Evolutionary conservation across 2,113 vertebrate genomes (phyloP), one percentile per base, ranked within the genome.

Genomic region (Nycticebus coucang): DNA sequence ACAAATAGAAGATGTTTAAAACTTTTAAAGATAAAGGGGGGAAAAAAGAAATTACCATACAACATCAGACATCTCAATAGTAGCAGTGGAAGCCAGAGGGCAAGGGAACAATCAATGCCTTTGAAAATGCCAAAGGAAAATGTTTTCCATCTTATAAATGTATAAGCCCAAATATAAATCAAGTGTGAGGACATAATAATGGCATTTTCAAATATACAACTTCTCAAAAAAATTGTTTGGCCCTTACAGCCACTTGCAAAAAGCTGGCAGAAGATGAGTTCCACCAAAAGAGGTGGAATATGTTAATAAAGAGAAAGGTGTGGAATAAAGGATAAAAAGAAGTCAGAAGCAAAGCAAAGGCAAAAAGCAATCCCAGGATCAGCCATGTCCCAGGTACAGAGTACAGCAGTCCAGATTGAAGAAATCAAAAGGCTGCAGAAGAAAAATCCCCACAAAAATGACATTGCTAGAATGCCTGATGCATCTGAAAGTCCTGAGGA

Each of bases 71-170:
- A 35, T 75, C 33, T 68, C 77, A 66, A 1, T 12, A 80, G 45
- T 24, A 77, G 4, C 7, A 55, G 11, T 35, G 19, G 37, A 79
- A 59, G 26, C 21, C 75, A 41, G 24, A 81, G 69, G 59, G 11
- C 41, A 53, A 17, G 28, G 45, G 53, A 60, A 4, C 8, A 45
- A 86, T 85, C 8, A 45, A 86, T 85, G 66, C 4, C 60, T 69
- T 92, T 83, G 57, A 94, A 71, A 77, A 68, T 66, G 24, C 57
- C 37, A 87, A 72, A 69, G 62, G 71, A 66, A 88, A 92, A 45
- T 17, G 7, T 35, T 60, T 83, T 87, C 72, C 74, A 45, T 72
- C 74, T 45, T 80, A 57, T 26, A 90, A 57, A 64, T 86, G 26
- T 6, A 55, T 24, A 82, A 53, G 14, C 28, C 24, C 8, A 80